Conservation (phyloP, 2,797 vertebrate genomes). For the Tangara arthus region DNA sequence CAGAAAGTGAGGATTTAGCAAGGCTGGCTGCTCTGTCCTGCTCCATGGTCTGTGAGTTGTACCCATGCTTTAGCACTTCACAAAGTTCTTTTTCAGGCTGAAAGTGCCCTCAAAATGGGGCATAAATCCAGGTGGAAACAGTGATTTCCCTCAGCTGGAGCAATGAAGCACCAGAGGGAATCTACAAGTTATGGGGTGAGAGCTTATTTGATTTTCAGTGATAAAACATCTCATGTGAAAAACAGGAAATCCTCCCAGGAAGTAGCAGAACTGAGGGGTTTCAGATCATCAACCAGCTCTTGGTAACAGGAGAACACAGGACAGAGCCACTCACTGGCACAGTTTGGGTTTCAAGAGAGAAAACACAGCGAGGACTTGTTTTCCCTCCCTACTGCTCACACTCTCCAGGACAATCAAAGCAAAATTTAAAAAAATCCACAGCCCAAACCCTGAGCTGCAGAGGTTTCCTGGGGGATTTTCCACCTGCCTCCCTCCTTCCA, state of each 20-base stretch:
- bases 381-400: background rate
- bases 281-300: background rate
- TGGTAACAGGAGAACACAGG: background rate
- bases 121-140: background rate
- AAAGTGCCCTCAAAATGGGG: background rate
- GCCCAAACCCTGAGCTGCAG: background rate
- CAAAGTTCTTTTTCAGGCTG: background rate
- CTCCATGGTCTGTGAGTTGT: background rate
- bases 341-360: background rate
- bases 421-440: background rate
- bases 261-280: background rate
- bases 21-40: background rate
- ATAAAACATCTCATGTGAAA: background rate
- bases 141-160: background rate
- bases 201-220: background rate
- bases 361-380: background rate
- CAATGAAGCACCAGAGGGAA: background rate
- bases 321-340: background rate
- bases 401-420: background rate
- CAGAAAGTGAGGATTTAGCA: background rate
- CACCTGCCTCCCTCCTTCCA: background rate
- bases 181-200: background rate
- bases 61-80: fast-evolving
- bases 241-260: background rate
- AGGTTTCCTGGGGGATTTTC: background rate